Evolutionary conservation across 2,888 invertebrate species (phyloP).

Genomic region (Apamea sordens): DNA sequence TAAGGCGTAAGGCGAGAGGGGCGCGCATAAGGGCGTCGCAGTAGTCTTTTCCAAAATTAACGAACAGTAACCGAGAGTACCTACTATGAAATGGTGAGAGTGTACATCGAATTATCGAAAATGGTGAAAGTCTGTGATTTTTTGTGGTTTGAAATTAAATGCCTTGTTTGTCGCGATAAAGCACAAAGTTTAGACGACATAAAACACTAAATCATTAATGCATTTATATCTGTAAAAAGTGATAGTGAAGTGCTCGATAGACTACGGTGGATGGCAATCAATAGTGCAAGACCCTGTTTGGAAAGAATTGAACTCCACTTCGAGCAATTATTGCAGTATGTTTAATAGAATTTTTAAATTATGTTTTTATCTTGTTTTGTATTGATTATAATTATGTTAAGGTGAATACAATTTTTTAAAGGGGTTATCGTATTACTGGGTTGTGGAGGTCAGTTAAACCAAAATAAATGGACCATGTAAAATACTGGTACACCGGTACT

Average conservation of each 20-base stretch:
- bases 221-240: not conserved
- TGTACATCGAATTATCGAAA: not conserved
- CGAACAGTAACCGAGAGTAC: not conserved
- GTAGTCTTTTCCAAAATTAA: too few species aligned
- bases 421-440: too few species aligned
- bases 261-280: not conserved
- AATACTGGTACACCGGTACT: too few species aligned
- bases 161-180: not conserved
- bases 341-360: too few species aligned
- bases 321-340: not conserved
- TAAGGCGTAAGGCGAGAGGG: too few species aligned
- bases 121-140: not conserved
- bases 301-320: not conserved
- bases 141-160: not conserved
- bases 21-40: too few species aligned
- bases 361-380: not conserved
- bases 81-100: not conserved
- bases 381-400: too few species aligned
- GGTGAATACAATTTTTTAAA: not conserved
- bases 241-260: not conserved
- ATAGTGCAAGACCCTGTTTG: not conserved
- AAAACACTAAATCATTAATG: not conserved
- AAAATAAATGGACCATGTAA: too few species aligned
- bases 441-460: too few species aligned
- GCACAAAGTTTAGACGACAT: too few species aligned